Evolutionary conservation across 2,797 vertebrate species (phyloP), one percentile per base, ranked within the genome.

Genomic region (Cyclura pinguis): DNA sequence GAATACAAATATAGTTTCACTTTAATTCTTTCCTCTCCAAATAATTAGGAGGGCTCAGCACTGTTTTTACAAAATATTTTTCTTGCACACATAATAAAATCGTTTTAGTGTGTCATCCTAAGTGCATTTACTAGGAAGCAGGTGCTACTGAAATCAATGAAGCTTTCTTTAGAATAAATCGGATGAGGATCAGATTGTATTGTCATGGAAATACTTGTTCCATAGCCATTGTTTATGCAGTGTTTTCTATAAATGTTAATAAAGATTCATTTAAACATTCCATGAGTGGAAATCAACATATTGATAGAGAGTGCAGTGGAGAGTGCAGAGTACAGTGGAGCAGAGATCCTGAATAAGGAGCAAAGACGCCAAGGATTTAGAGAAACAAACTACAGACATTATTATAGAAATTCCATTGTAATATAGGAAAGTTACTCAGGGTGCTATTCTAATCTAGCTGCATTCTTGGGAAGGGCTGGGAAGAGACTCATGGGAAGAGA

Each of bases 1-100:
- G 35, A 92, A 84, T 83, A 80, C 80, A 2, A 55, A 0, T 52
- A 1, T 80, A 93, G 89, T 85, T 88, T n/a, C 38, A 89, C 92
- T 50, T 85, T 87, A 59, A 38, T 84, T 77, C 35, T 67, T 91
- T 62, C 82, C 3, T 85, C 91, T 91, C 77, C 80, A 91, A 92
- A 42, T 90, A 64, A 80, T 62, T 92, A 83, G 55, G n/a, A 74
- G 57, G 67, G 93, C 92, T 92, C 3, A 57, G 16, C 2, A 0
- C 0, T 7, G 85, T 91, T 92, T 92, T 87, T 47, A 76, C 6
- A 20, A 81, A 92, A 92, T 93, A 91, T 95, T 95, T 86, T 91
- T 90, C 92, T 50, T 73, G 86, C 57, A 67, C 6, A 85, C 76
- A 90, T 90, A 93, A 93, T 84, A 91, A 91, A 59, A 59, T 55